Evolutionary conservation across 2,113 vertebrate genomes (phyloP), one percentile per base, ranked within the genome.

Genomic region (Strix uralensis): DNA sequence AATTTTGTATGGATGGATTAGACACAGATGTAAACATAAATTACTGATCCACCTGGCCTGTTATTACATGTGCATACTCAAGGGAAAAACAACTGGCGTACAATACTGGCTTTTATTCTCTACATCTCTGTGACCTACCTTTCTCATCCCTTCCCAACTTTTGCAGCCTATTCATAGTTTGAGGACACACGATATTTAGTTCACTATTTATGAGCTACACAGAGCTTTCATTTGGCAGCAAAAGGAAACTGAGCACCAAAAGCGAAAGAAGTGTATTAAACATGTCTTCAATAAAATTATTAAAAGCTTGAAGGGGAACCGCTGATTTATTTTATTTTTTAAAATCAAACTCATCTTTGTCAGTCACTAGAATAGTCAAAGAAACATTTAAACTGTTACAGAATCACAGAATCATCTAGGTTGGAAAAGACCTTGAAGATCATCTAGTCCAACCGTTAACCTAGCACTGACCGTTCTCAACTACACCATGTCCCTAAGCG

Each of bases 241-340:
- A 81, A 69, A 88, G 18, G 23, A 92, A 96, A 77, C 3, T 9
- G 55, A 87, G 42, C 52, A 92, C 26, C 21, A 71, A 85, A 91
- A 93, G 63, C 26, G 79, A 44, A 81, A 92, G 15, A 71, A 94
- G 17, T 67, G 1, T 70, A 85, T 93, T 78, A 80, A 85, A 85
- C 25, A 42, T 9, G 15, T 80, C 51, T 73, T 54, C 52, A 91
- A 82, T 70, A 93, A 93, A 93, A 95, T 67, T 87, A 80, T 52
- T 95, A 93, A 86, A 78, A 84, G 52, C 71, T 82, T 92, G 58
- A 74, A 92, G n/a, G 26, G n/a, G 87, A 92, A 73, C 8, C 81
- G 62, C 26, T 81, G 23, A 13, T 38, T 34, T 78, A 14, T 70
- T 59, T 21, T 12, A 26, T 38, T 73, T 81, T 90, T 88, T 36